phyloP scores from a whole-genome alignment of 2,113 vertebrate species.

The Ondatra zibethicus region DNA sequence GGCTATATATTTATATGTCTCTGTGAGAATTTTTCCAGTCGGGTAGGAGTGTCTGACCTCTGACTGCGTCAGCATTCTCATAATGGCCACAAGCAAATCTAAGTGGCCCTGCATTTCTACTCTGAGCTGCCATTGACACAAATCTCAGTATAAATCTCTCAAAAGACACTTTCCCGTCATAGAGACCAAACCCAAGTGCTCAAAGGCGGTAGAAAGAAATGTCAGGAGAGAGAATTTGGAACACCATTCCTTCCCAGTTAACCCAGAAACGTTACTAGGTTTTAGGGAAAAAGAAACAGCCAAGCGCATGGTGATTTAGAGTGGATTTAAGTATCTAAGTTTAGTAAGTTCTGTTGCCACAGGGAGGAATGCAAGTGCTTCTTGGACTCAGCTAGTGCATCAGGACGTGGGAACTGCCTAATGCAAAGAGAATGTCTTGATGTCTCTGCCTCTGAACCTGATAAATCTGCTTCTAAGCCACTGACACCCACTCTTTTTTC shows the following conservation, averaged over 20 bases:
- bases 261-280: not conserved
- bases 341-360: not conserved
- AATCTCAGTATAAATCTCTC: slow-evolving; percentile 1
- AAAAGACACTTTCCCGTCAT: not conserved
- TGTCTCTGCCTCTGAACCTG: not conserved
- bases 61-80: slow-evolving; percentile 18
- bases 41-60: slow-evolving; percentile 17
- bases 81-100: not conserved
- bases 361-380: not conserved
- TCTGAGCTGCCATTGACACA: not conserved
- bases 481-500: not conserved
- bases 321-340: not conserved
- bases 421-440: not conserved
- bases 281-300: not conserved
- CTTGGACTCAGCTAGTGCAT: not conserved
- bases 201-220: slow-evolving; percentile 35
- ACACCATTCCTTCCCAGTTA: not conserved
- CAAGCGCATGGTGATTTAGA: not conserved
- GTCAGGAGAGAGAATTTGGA: slow-evolving; percentile 32
- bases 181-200: slow-evolving; percentile 22
- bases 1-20: not conserved
- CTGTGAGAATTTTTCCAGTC: slow-evolving; percentile 25
- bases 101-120: slow-evolving; percentile 24
- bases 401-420: not conserved
- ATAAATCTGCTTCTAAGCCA: not conserved